phyloP scores from a whole-genome alignment of 2,888 invertebrate species.

The Euzophera pinguis region DNA sequence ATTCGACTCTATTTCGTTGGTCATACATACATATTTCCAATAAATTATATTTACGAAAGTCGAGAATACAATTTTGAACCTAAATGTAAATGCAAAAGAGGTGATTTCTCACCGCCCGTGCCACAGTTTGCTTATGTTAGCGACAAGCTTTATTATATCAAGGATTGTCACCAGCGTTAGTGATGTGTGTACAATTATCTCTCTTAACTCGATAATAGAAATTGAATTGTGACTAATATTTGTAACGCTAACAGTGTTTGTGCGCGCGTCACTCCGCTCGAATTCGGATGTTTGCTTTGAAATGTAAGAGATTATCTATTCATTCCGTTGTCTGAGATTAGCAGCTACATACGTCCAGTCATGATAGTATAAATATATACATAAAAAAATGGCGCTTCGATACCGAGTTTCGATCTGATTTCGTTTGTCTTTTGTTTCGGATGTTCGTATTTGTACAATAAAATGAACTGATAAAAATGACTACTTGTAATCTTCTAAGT shows the following conservation, averaged over 20 bases:
- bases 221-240: neutral
- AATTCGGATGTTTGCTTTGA: neutral
- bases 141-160: neutral
- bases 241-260: neutral
- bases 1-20: neutral
- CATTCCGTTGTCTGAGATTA: slow-evolving; percentile 10
- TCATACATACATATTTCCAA: no score
- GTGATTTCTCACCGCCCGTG: neutral
- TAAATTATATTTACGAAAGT: neutral
- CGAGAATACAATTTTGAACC: neutral
- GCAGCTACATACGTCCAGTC: slow-evolving; percentile 15
- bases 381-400: slow-evolving; percentile 7
- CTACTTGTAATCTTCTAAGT: neutral
- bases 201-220: neutral
- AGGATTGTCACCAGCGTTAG: neutral
- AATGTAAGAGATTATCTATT: slow-evolving; percentile 20
- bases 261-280: neutral
- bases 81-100: neutral
- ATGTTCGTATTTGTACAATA: slow-evolving; percentile 18
- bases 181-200: neutral
- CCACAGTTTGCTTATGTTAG: neutral
- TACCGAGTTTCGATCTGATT: slow-evolving; percentile 5
- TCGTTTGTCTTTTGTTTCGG: slow-evolving; percentile 19
- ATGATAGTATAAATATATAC: slow-evolving; percentile 25
- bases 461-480: slow-evolving; percentile 19